Evolutionary conservation across 2,888 invertebrate species (phyloP).

Genomic region (Aleiodes alternator): DNA sequence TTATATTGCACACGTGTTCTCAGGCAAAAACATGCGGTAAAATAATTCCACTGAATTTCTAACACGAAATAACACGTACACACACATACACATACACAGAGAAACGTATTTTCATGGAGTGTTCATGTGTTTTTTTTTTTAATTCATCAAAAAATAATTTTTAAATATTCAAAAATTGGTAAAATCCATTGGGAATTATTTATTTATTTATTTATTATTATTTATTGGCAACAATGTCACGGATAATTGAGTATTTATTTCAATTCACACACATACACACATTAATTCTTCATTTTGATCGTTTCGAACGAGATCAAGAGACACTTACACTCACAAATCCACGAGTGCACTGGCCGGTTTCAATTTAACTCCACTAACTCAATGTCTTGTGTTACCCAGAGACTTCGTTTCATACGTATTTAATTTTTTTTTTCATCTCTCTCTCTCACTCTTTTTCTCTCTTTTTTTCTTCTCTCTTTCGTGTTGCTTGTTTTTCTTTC

Average conservation of each 20-base stretch:
- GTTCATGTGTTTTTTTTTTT: neutral
- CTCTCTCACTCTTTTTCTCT: constrained; percentile 10
- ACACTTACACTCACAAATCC: constrained; percentile 23
- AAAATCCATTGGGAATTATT: too few species aligned
- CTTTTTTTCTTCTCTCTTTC: constrained; percentile 12
- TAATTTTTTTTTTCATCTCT: constrained; percentile 67
- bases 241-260: neutral
- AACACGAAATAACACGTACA: too few species aligned
- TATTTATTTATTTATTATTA: too few species aligned
- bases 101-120: too few species aligned
- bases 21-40: too few species aligned
- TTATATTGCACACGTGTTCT: too few species aligned
- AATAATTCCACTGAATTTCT: too few species aligned
- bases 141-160: neutral
- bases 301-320: neutral
- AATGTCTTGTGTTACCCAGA: constrained; percentile 29
- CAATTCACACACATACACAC: neutral
- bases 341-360: constrained; percentile 67
- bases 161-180: too few species aligned
- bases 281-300: neutral
- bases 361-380: constrained; percentile 58
- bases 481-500: constrained; percentile 27
- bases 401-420: constrained; percentile 42
- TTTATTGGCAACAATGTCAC: neutral
- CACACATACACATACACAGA: too few species aligned